A percentile compares a stretch with the other conserved stretches of the same genome.
These are phyloP conservation scores for Drosophila mimica DNA, from an alignment of 2,888 invertebrate species.

Conservation along the genomic window DNA sequence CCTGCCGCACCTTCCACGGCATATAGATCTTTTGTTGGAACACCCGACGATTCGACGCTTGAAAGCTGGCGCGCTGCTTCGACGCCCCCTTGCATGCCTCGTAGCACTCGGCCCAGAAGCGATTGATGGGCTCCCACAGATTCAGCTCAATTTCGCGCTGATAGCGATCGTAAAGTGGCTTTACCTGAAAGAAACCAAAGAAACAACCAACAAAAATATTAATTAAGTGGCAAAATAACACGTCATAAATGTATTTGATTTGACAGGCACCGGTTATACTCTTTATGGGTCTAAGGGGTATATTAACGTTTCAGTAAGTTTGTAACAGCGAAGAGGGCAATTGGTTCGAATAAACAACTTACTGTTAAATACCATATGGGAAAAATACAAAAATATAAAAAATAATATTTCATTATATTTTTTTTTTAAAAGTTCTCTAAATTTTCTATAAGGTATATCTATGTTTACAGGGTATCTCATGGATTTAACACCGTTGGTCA, in stretches of 20 bases:
- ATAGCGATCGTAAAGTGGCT: slow-evolving; percentile 86
- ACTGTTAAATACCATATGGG: neutral
- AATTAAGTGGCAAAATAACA: slow-evolving; percentile 12
- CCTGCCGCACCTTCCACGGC: slow-evolving; percentile 86
- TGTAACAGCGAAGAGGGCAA: neutral
- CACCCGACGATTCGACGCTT: slow-evolving; percentile 86
- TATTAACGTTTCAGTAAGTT: neutral
- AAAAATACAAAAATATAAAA: neutral
- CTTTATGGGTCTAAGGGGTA: neutral
- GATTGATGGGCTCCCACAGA: slow-evolving; percentile 86
- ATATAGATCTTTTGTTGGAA: slow-evolving; percentile 87
- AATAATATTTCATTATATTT: neutral
- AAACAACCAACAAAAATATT: slow-evolving; percentile 6
- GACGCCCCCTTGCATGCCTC: slow-evolving; percentile 87
- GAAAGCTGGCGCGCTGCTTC: slow-evolving; percentile 86
- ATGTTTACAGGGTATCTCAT: slow-evolving; percentile 21
- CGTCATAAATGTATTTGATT: neutral
- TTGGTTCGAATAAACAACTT: neutral
- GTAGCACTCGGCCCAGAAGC: slow-evolving; percentile 88
- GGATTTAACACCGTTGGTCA: neutral
- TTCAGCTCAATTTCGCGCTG: slow-evolving; percentile 86
- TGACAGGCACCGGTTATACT: slow-evolving; percentile 24
- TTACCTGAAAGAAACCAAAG: slow-evolving; percentile 84
- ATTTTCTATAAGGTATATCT: neutral
- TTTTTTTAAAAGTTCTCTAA: no score